Evolutionary conservation across 1,140 invertebrate genomes (phyloP).

Genomic region (Cyclina sinensis): DNA sequence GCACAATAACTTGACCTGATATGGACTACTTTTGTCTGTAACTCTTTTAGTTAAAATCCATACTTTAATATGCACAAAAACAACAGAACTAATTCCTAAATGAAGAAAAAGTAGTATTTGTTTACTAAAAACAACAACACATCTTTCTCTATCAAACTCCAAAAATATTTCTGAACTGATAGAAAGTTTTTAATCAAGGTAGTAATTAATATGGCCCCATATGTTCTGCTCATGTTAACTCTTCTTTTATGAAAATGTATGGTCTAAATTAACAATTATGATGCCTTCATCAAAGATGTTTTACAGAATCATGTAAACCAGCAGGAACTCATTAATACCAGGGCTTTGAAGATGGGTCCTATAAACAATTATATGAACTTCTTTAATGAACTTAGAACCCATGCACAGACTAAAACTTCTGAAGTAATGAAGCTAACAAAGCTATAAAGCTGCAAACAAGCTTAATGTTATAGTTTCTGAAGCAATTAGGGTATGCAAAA

Average conservation of each 20-base stretch:
- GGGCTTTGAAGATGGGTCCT: not conserved
- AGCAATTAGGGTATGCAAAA: not conserved
- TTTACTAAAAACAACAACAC: not conserved
- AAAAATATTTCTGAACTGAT: not conserved
- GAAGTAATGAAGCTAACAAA: not conserved
- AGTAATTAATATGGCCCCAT: constrained; percentile 19
- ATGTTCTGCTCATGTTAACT: not conserved
- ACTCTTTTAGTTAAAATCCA: too few species aligned
- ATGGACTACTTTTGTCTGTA: too few species aligned
- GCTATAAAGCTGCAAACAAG: not conserved
- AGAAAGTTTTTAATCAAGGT: not conserved
- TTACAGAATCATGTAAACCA: not conserved
- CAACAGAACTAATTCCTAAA: not conserved
- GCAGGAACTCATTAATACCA: not conserved
- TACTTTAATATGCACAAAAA: too few species aligned
- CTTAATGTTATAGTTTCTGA: constrained; percentile 18
- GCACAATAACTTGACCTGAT: too few species aligned
- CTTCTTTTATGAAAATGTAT: not conserved
- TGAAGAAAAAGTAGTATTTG: too few species aligned
- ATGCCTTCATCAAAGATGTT: not conserved
- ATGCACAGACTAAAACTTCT: not conserved
- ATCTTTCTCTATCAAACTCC: not conserved
- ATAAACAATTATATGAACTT: not conserved
- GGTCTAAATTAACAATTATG: constrained; percentile 23
- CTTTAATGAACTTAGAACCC: not conserved